Conservation (phyloP, 2,888 invertebrate genomes). For the Tupiocoris notatus region DNA sequence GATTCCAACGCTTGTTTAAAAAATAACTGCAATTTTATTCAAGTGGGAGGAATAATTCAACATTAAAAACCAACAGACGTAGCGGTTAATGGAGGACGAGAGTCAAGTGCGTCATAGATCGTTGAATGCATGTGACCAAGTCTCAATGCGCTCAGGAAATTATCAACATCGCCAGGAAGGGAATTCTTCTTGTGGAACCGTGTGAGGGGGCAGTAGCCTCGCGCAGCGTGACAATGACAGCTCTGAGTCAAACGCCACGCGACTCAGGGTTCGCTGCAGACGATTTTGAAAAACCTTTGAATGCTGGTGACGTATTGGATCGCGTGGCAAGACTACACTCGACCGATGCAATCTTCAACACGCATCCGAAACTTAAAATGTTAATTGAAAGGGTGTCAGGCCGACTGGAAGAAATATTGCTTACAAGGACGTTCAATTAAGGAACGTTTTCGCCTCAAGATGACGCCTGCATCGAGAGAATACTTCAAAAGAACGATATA, state of each 20-base stretch:
- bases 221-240: conserved; percentile 29
- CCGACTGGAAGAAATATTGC: conserved; percentile 35
- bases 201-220: neutral
- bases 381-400: conserved; percentile 39
- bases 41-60: too few species aligned
- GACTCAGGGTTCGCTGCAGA: conserved; percentile 4
- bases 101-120: neutral
- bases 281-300: conserved; percentile 21
- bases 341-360: neutral
- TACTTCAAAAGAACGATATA: neutral
- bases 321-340: neutral
- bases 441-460: conserved; percentile 1
- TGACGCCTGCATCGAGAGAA: neutral
- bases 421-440: conserved; percentile 34
- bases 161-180: conserved; percentile 15
- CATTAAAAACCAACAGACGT: too few species aligned
- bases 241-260: conserved; percentile 33
- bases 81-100: too few species aligned
- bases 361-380: conserved; percentile 18
- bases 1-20: too few species aligned
- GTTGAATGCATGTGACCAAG: neutral
- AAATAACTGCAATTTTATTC: too few species aligned
- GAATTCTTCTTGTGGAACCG: conserved; percentile 4
- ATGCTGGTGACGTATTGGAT: conserved; percentile 29
- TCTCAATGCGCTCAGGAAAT: neutral